phyloP scores from a whole-genome alignment of 35 echinoderm and acorn worm species.

The Holothuria glaberrima region DNA sequence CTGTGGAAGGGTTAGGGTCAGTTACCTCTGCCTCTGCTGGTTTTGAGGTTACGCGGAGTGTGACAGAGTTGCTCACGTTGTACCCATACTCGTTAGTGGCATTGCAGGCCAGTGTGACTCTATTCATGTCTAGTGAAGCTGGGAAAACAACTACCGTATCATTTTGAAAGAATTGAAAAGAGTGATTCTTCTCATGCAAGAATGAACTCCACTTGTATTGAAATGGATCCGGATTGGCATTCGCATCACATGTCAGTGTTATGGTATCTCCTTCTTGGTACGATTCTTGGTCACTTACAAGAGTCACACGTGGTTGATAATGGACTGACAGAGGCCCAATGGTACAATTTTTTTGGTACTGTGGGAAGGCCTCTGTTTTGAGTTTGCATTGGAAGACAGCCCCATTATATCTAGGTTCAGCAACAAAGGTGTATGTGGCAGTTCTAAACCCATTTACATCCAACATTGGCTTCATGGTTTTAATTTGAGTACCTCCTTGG shows the following conservation, averaged over 20 bases:
- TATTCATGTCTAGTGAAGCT: constrained; percentile 29
- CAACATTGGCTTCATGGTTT: constrained; percentile 14
- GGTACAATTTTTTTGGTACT: constrained; percentile 59
- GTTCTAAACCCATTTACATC: constrained; percentile 67
- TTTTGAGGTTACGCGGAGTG: not conserved
- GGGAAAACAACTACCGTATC: not conserved
- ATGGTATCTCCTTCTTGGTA: constrained; percentile 40
- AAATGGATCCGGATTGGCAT: constrained; percentile 66
- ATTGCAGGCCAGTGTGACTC: constrained; percentile 12
- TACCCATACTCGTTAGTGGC: constrained; percentile 39
- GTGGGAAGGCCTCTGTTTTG: constrained; percentile 53
- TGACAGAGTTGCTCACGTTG: not conserved
- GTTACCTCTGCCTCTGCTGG: not conserved
- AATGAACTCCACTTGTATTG: constrained; percentile 53
- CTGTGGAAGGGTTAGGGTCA: not conserved
- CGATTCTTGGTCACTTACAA: not conserved
- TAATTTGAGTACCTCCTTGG: not conserved
- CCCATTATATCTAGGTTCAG: constrained; percentile 46
- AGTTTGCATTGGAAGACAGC: constrained; percentile 80
- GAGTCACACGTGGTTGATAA: constrained; percentile 56
- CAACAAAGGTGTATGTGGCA: constrained; percentile 53
- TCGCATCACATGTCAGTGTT: constrained; percentile 41
- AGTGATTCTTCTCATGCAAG: not conserved
- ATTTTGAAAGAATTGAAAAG: not conserved
- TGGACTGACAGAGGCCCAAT: constrained; percentile 63